Conservation (phyloP, 2,797 vertebrate species). For the Lagocephalus sceleratus region DNA sequence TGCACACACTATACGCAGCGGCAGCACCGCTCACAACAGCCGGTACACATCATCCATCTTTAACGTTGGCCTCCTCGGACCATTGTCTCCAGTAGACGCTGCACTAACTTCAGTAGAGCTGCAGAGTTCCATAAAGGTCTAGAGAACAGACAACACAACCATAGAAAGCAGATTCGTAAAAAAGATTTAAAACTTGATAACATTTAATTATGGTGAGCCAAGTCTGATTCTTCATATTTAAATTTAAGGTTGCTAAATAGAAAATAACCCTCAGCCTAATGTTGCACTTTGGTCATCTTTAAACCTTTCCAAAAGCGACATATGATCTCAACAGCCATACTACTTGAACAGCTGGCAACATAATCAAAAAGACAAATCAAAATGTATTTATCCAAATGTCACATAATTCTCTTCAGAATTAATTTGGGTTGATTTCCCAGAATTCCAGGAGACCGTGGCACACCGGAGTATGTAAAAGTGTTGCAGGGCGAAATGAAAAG, state of each 20-base stretch:
- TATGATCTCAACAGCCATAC: background rate
- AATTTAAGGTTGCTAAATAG: slow-evolving; percentile 4
- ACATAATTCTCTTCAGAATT: too few species aligned
- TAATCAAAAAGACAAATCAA: background rate
- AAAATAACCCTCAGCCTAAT: slow-evolving; percentile 17
- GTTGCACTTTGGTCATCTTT: slow-evolving; percentile 15
- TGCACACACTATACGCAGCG: slow-evolving; percentile 22
- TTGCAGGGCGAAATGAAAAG: slow-evolving; percentile 38
- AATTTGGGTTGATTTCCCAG: slow-evolving; percentile 5
- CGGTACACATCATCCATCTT: slow-evolving; percentile 41
- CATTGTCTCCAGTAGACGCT: slow-evolving; percentile 48
- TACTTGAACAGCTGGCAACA: background rate
- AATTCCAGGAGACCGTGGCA: slow-evolving; percentile 7
- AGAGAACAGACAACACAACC: too few species aligned
- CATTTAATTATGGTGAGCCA: background rate
- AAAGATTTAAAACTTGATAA: too few species aligned
- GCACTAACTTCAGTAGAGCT: slow-evolving; percentile 8
- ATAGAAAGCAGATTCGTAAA: too few species aligned
- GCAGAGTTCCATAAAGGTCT: background rate
- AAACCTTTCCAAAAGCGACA: slow-evolving; percentile 10
- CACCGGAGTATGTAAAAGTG: slow-evolving; percentile 34
- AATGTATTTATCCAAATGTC: background rate
- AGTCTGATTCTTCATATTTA: background rate
- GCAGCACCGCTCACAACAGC: slow-evolving; percentile 36
- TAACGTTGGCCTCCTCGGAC: slow-evolving; percentile 48